Percentiles rank a stretch among this genome's conserved stretches.
These are phyloP conservation scores for Agelas oroides DNA, from an alignment of 37 sponge, comb jelly and placozoan species.

Conservation along the genomic window DNA sequence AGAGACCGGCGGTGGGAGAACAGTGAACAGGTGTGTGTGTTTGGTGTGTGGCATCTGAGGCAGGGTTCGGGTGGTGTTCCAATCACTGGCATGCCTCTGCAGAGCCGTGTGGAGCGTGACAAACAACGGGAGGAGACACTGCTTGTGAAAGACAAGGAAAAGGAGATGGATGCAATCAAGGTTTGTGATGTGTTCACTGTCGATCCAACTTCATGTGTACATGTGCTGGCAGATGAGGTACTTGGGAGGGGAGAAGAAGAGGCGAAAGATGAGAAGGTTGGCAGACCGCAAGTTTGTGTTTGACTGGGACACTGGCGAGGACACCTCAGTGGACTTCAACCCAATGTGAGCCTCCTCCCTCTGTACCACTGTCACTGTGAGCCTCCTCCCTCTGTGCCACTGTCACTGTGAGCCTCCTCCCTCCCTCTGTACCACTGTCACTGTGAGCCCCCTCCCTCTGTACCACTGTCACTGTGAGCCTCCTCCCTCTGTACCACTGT, in stretches of 20 bases:
- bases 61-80: no score
- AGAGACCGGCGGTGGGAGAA: background rate
- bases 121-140: conserved; percentile 60
- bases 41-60: conserved; percentile 12
- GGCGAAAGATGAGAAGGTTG: conserved; percentile 75
- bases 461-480: background rate
- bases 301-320: conserved; percentile 95
- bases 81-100: no score
- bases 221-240: conserved; percentile 60
- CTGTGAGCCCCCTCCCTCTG: background rate
- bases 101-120: conserved; percentile 26
- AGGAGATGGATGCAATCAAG: conserved; percentile 88
- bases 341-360: conserved; percentile 59
- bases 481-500: no score
- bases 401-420: no score
- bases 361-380: no score
- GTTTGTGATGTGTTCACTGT: conserved; percentile 20
- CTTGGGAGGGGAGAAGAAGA: conserved; percentile 86
- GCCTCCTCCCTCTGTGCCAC: no score
- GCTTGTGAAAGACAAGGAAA: conserved; percentile 72
- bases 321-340: conserved; percentile 94
- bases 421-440: no score
- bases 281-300: conserved; percentile 98
- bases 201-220: background rate
- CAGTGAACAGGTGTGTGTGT: background rate